Evolutionary conservation across 2,888 invertebrate species (phyloP), one percentile per base, ranked within the genome.

Genomic region (Lymantria monacha): DNA sequence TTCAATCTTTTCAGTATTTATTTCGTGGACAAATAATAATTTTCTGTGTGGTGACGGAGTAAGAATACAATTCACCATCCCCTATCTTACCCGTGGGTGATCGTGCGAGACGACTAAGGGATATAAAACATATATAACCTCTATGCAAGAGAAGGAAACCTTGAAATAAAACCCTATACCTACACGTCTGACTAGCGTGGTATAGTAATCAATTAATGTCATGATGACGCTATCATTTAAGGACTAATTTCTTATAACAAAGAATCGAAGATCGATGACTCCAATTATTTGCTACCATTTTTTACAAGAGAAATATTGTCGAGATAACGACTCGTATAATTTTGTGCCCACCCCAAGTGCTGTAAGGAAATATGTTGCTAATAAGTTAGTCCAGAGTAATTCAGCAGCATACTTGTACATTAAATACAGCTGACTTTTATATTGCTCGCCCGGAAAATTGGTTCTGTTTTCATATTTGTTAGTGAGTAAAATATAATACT

Each of bases 171-270:
- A n/a, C n/a, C n/a, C n/a, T n/a, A n/a, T n/a, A n/a, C n/a, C n/a
- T n/a, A n/a, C n/a, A n/a, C n/a, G n/a, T n/a, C n/a, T n/a, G n/a
- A n/a, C n/a, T n/a, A n/a, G n/a, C n/a, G n/a, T n/a, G n/a, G n/a
- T n/a, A n/a, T n/a, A n/a, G n/a, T n/a, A n/a, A n/a, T n/a, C n/a
- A n/a, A n/a, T n/a, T n/a, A n/a, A 22, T 5, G 22, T 22, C 22
- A 22, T 22, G 22, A 22, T 5, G 22, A 22, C 5, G 22, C 22
- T 22, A 22, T 22, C 22, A 62, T 71, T 62, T 59, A 63, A 72
- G 72, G 67, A 68, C 68, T 74, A 76, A 75, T 75, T 77, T 76
- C 69, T 72, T 72, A 62, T 59, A 57, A 59, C 61, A 53, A 61
- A 57, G 55, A 60, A 65, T 62, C 44, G 50, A 66, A 67, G 75